Base-by-base conservation (phyloP, 2,797 vertebrate genomes). In the Syndactyla subalaris region DNA sequence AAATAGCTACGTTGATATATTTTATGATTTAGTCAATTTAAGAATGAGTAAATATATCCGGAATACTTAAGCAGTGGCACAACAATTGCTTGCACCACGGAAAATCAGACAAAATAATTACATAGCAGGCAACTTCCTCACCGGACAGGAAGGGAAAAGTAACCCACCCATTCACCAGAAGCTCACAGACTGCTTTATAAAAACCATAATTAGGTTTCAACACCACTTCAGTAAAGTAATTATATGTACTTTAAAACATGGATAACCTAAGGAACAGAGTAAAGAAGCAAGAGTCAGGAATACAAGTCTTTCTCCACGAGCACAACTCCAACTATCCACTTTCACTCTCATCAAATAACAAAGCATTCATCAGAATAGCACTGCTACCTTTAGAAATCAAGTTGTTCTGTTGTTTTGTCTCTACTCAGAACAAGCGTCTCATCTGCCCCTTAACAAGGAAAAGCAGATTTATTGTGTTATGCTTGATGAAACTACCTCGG, bases 351-450 rank as follows among this genome's bases (percentile, higher is more conserved):
- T 15, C 38, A 67, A 75, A 20, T 9, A 79, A 34, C 5, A 70
- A 30, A 79, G 24, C 36, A 43, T 8, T 46, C 5, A 46, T 26
- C 58, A 61, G 26, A 36, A 10, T 68, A 88, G 27, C 18, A 59
- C 0, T 8, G 9, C n/a, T 49, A 26, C 0, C 0, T 38, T 89
- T 21, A 30, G 45, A 9, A n/a, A 80, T 12, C 54, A 54, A 72
- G 19, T 54, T 80, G 55, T 38, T 85, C 57, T 51, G 19, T 46
- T 80, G 59, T 36, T 85, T 58, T 51, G 38, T 17, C 22, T 57
- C 57, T 77, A 10, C 22, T 74, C 59, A 71, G 51, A 73, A 38
- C 36, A 79, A 59, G 21, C 5, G 17, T 30, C 54, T 82, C 20
- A 54, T 52, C 30, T 77, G 34, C 36, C 10, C 36, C 26, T 90